phyloP scores from a whole-genome alignment of 2,888 invertebrate genomes.

The Pristionchus fissidentatus region DNA sequence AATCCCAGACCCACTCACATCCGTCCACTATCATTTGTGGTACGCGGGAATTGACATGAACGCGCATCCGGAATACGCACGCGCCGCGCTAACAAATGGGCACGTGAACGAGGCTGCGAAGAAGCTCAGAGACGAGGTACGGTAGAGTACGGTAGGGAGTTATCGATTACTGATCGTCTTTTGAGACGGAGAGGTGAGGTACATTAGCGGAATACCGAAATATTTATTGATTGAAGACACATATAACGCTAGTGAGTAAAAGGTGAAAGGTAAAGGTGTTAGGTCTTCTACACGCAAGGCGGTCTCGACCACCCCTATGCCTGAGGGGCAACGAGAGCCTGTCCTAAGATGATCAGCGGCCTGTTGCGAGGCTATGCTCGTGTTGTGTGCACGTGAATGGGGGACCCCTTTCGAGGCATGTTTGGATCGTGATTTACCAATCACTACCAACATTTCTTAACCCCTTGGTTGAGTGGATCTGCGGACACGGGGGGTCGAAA shows the following conservation, averaged over 20 bases:
- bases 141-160: background rate
- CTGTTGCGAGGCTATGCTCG: background rate
- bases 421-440: too few species aligned
- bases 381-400: background rate
- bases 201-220: background rate
- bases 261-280: too few species aligned
- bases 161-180: slow-evolving; percentile 75
- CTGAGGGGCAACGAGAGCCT: too few species aligned
- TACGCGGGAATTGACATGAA: slow-evolving; percentile 64
- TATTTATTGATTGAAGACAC: background rate
- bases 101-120: slow-evolving; percentile 53
- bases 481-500: too few species aligned
- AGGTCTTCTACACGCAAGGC: too few species aligned
- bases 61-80: slow-evolving; percentile 52
- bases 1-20: slow-evolving; percentile 63
- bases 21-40: slow-evolving; percentile 64
- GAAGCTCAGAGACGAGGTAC: slow-evolving; percentile 49
- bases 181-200: slow-evolving; percentile 70
- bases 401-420: background rate
- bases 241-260: background rate
- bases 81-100: slow-evolving; percentile 59
- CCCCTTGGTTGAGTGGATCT: too few species aligned
- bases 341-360: background rate
- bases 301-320: too few species aligned
- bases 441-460: too few species aligned